Evolutionary conservation across 2,888 invertebrate genomes (phyloP).

Genomic region (Lysandra coridon): DNA sequence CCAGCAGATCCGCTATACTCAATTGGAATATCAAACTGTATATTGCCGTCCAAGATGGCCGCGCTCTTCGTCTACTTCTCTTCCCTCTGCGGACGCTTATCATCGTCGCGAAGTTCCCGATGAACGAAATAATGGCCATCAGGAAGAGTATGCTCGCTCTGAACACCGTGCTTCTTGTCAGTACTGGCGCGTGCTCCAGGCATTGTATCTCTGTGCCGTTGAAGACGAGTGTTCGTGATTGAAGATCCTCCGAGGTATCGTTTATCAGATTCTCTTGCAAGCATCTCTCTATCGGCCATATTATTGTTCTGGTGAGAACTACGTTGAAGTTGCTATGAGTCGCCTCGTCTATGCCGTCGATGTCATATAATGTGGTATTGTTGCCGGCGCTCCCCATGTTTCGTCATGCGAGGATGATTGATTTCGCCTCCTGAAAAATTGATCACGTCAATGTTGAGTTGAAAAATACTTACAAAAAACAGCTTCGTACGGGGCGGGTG

Average conservation of each 20-base stretch:
- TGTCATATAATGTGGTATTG: conserved; percentile 72
- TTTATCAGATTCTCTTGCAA: conserved; percentile 55
- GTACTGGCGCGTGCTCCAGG: conserved; percentile 84
- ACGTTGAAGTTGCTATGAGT: conserved; percentile 53
- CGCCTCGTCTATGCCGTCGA: conserved; percentile 52
- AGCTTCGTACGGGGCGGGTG: background rate
- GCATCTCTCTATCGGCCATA: conserved; percentile 67
- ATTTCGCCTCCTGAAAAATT: conserved; percentile 4
- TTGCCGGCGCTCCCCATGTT: conserved; percentile 72
- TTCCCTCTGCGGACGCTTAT: conserved; percentile 86
- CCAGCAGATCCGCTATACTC: conserved; percentile 90
- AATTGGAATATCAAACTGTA: conserved; percentile 90
- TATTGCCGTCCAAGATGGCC: conserved; percentile 85
- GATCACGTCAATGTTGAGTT: background rate
- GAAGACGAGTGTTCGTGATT: conserved; percentile 40
- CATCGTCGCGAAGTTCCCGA: conserved; percentile 88
- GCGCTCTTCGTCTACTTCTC: conserved; percentile 75
- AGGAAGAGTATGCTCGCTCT: conserved; percentile 84
- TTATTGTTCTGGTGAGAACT: conserved; percentile 41
- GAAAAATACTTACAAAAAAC: background rate
- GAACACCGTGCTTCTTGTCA: conserved; percentile 82
- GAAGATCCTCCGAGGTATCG: conserved; percentile 45
- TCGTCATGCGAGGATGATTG: conserved; percentile 58
- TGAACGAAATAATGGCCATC: conserved; percentile 86
- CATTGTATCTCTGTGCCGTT: conserved; percentile 68